These are phyloP conservation scores for Agrenia bidenticulata DNA, from an alignment of 2,888 invertebrate species.

Conservation along the genomic window DNA sequence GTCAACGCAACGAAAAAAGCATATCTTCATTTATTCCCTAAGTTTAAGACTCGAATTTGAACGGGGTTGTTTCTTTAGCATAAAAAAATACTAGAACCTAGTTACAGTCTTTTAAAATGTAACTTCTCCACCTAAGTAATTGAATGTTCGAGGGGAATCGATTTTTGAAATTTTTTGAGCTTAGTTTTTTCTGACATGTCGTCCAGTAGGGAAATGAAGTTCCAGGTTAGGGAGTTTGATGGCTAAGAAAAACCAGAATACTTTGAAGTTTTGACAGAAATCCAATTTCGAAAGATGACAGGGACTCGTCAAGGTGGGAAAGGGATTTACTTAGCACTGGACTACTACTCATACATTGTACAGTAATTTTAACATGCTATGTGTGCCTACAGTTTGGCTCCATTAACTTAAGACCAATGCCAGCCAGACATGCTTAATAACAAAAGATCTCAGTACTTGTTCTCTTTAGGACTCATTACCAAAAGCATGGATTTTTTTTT, in stretches of 20 bases:
- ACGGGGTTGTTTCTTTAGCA: no score
- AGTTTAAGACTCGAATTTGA: no score
- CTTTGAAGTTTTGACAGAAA: conserved; percentile 53
- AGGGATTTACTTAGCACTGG: not conserved
- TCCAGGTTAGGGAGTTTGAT: conserved; percentile 9
- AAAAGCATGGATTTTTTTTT: not conserved
- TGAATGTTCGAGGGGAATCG: not conserved
- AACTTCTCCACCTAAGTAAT: no score
- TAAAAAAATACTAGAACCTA: no score
- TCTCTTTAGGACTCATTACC: conserved; percentile 7
- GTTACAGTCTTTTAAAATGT: no score
- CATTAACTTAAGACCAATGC: not conserved
- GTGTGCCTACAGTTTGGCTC: no score
- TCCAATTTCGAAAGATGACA: conserved; percentile 53
- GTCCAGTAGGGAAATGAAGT: not conserved
- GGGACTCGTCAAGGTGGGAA: conserved; percentile 43
- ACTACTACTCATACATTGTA: no score
- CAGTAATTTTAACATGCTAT: no score
- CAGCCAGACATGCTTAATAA: not conserved
- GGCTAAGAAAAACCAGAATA: conserved; percentile 18
- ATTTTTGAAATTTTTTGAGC: conserved; percentile 1
- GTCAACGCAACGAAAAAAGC: no score
- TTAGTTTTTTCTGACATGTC: not conserved
- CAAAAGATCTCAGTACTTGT: not conserved
- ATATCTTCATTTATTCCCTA: no score